phyloP scores from a whole-genome alignment of 1,140 invertebrate species.

The Tetramorium parvispinum region DNA sequence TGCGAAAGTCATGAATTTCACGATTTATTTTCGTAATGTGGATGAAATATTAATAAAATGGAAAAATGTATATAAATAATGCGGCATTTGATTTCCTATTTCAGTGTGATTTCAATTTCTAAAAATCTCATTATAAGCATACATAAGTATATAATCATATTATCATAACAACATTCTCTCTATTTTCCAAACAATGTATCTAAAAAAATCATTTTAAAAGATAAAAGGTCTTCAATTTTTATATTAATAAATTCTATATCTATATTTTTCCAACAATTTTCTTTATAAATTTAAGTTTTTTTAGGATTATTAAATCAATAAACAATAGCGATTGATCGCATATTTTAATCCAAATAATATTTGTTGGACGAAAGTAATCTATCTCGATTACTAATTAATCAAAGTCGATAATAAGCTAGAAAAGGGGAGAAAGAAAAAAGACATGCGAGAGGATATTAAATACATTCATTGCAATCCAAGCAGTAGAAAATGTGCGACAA shows the following conservation, averaged over 20 bases:
- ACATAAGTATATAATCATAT: background rate
- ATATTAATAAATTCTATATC: background rate
- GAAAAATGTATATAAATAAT: background rate
- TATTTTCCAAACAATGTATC: background rate
- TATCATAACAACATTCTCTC: background rate
- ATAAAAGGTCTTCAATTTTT: background rate
- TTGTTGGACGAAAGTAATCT: slow-evolving; percentile 2
- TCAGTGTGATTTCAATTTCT: background rate
- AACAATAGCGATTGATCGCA: background rate
- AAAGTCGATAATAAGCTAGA: slow-evolving; percentile 4
- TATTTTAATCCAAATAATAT: background rate
- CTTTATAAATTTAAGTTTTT: background rate
- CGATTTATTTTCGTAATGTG: background rate
- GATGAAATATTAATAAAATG: background rate
- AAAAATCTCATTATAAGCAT: background rate
- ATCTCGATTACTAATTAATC: slow-evolving; percentile 36
- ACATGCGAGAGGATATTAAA: slow-evolving; percentile 3
- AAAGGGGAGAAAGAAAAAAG: background rate
- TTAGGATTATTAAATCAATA: background rate
- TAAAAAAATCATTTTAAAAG: background rate
- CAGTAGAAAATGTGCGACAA: slow-evolving; percentile 31
- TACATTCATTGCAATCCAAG: slow-evolving; percentile 18
- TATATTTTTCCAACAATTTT: background rate
- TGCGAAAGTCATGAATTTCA: background rate
- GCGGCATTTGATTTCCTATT: background rate